Percentiles rank a stretch among this genome's conserved stretches.
Evolutionary conservation across 2,888 invertebrate genomes (phyloP).

Genomic region (Sphaerophoria taeniata): DNA sequence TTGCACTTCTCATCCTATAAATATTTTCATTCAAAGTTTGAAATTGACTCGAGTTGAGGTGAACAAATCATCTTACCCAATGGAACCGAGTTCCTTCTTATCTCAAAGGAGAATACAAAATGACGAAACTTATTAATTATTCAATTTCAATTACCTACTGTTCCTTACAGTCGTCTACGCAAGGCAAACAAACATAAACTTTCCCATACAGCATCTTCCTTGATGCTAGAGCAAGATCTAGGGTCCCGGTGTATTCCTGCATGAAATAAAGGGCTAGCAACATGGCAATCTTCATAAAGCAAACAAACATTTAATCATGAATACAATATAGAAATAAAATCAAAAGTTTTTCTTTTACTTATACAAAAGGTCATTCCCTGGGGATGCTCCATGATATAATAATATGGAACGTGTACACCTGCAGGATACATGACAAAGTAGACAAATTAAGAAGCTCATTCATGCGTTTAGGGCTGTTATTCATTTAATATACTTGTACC

Average conservation of each 20-base stretch:
- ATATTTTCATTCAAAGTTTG: no score
- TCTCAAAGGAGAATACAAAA: no score
- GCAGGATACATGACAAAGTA: not conserved
- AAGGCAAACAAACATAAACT: not conserved
- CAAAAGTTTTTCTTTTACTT: constrained; percentile 30
- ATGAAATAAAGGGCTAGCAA: constrained; percentile 3
- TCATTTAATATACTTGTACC: not conserved
- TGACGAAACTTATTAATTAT: no score
- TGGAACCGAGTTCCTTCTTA: no score
- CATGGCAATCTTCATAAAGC: constrained; percentile 24
- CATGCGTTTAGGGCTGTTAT: constrained; percentile 43
- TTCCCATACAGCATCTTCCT: not conserved
- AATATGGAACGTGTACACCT: not conserved
- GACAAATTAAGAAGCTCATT: constrained; percentile 46
- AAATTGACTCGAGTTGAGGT: no score
- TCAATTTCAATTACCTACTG: not conserved
- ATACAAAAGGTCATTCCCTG: constrained; percentile 38
- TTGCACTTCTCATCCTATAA: no score
- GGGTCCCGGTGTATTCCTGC: not conserved
- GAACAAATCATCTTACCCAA: no score
- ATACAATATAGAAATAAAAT: constrained; percentile 31
- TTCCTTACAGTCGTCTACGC: not conserved
- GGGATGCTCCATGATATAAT: constrained; percentile 4
- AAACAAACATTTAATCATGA: constrained; percentile 27
- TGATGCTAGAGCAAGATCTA: constrained; percentile 18